phyloP scores from a whole-genome alignment of 2,113 vertebrate genomes.

The Ancistrus triradiatus region DNA sequence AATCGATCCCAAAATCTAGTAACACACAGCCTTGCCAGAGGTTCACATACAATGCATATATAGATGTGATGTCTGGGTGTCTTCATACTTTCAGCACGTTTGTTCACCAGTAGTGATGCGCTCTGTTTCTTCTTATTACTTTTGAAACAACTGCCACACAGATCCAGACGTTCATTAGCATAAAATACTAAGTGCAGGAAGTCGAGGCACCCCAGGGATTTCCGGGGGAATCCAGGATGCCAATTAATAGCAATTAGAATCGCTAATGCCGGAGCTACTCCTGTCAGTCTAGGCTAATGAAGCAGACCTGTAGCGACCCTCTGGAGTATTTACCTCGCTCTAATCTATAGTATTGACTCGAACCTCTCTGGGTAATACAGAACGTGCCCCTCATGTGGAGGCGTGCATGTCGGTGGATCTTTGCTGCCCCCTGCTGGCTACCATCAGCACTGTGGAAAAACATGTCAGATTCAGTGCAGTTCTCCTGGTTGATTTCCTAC shows the following conservation, averaged over 20 bases:
- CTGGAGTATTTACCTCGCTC: slow-evolving; percentile 46
- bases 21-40: too few species aligned
- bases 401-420: slow-evolving; percentile 21
- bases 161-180: slow-evolving; percentile 9
- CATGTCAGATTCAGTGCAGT: too few species aligned
- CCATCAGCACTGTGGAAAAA: too few species aligned
- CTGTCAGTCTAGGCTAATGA: slow-evolving; percentile 54
- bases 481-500: too few species aligned
- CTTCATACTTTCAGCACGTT: too few species aligned
- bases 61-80: too few species aligned
- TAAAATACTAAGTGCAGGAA: slow-evolving; percentile 14
- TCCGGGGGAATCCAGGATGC: slow-evolving; percentile 45
- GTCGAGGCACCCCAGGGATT: slow-evolving; percentile 18
- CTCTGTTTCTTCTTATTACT: too few species aligned
- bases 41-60: too few species aligned
- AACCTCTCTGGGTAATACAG: not conserved
- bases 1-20: too few species aligned
- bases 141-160: slow-evolving; percentile 1
- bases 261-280: slow-evolving; percentile 54
- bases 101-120: too few species aligned
- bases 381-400: not conserved
- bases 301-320: slow-evolving; percentile 47
- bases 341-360: slow-evolving; percentile 57
- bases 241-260: slow-evolving; percentile 63
- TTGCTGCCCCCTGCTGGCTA: slow-evolving; percentile 62